phyloP scores from a whole-genome alignment of 2,888 invertebrate genomes.

The Xestoiulus laeticollis region DNA sequence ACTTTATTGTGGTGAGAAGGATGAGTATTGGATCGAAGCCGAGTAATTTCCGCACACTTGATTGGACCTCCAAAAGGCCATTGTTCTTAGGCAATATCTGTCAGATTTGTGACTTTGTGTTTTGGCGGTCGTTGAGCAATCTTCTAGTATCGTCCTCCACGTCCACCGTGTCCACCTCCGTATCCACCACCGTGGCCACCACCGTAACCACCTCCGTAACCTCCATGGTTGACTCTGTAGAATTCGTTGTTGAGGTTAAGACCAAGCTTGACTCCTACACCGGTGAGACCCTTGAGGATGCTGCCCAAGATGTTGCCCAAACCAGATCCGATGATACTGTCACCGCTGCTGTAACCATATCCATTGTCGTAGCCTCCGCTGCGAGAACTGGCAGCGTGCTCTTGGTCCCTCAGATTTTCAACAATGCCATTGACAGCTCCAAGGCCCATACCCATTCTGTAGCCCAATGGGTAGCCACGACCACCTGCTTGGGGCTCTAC shows the following conservation, averaged over 20 bases:
- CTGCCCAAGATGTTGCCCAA: slow-evolving; percentile 23
- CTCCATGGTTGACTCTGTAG: slow-evolving; percentile 40
- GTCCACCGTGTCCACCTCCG: slow-evolving; percentile 32
- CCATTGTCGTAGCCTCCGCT: slow-evolving; percentile 40
- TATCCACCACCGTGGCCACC: slow-evolving; percentile 41
- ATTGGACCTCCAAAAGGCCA: neutral
- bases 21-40: neutral
- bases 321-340: slow-evolving; percentile 36
- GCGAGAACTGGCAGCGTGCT: neutral
- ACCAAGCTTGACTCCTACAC: slow-evolving; percentile 44
- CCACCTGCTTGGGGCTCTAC: neutral
- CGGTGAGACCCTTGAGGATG: slow-evolving; percentile 42
- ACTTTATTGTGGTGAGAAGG: neutral
- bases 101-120: neutral
- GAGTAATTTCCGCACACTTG: neutral
- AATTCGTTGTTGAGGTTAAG: slow-evolving; percentile 49
- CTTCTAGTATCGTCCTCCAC: neutral
- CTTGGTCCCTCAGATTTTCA: neutral
- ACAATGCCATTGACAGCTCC: slow-evolving; percentile 45
- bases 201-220: slow-evolving; percentile 5
- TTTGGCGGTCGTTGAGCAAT: neutral
- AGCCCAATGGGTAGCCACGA: neutral
- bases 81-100: neutral
- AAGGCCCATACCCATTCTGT: neutral
- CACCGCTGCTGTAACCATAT: neutral